phyloP scores from a whole-genome alignment of 2,113 vertebrate genomes.

The Synodontis membranacea region DNA sequence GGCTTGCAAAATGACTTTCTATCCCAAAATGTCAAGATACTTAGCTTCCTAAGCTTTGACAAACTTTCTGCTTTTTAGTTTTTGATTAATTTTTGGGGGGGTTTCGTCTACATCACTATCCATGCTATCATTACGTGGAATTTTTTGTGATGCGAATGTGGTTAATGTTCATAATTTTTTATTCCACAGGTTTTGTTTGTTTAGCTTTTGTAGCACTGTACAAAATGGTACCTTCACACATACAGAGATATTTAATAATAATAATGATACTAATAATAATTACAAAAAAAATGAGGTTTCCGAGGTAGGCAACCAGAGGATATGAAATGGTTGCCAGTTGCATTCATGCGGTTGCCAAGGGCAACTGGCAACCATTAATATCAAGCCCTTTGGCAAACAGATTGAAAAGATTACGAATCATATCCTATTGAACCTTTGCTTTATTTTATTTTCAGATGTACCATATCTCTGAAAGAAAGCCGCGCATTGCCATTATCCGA shows the following conservation, averaged over 20 bases:
- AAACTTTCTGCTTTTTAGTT: background rate
- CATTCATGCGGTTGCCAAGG: background rate
- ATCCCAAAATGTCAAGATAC: too few species aligned
- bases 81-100: background rate
- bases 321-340: background rate
- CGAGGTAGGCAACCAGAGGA: background rate
- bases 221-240: background rate
- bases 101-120: background rate
- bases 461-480: background rate
- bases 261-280: background rate
- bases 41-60: background rate
- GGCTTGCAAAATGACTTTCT: background rate
- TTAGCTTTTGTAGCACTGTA: background rate
- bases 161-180: background rate
- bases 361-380: background rate
- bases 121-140: background rate
- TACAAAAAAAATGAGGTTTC: background rate
- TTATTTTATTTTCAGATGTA: background rate
- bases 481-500: background rate
- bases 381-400: background rate
- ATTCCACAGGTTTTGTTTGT: background rate
- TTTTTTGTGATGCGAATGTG: background rate
- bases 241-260: background rate
- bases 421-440: background rate
- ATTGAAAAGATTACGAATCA: background rate